Percentiles rank a stretch among this genome's conserved stretches.
Evolutionary conservation across 2,888 invertebrate species (phyloP).

Genomic region (Prenolepis imparis): DNA sequence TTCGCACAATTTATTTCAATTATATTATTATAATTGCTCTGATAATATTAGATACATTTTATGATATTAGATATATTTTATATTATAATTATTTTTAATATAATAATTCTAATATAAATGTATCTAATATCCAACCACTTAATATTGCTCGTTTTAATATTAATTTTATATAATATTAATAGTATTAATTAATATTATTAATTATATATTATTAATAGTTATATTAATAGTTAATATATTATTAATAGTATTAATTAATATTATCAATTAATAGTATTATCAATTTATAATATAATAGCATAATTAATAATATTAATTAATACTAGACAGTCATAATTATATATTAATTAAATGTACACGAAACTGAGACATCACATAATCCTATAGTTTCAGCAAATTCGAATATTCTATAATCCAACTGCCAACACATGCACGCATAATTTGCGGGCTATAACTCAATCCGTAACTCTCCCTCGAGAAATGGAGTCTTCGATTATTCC

Average conservation of each 20-base stretch:
- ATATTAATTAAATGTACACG: background rate
- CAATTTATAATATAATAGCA: too few relatives aligned
- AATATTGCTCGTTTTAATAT: background rate
- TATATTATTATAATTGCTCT: background rate
- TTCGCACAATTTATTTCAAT: background rate
- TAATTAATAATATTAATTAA: too few relatives aligned
- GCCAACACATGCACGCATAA: background rate
- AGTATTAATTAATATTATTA: too few relatives aligned
- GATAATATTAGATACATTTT: too few relatives aligned
- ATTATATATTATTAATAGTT: too few relatives aligned
- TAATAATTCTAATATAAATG: too few relatives aligned
- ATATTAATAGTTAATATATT: too few relatives aligned
- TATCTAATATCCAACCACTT: background rate
- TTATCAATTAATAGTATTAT: too few relatives aligned
- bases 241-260: too few relatives aligned
- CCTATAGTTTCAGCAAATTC: background rate
- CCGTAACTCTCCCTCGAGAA: slow-evolving; percentile 1
- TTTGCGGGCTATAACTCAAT: background rate
- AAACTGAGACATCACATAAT: too few relatives aligned
- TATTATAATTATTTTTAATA: background rate
- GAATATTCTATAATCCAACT: background rate
- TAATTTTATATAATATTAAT: too few relatives aligned
- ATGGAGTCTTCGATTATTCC: slow-evolving; percentile 8
- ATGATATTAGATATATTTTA: background rate
- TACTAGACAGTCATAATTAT: background rate